Percentiles rank a stretch among this genome's conserved stretches.
Evolutionary conservation across 2,888 invertebrate genomes (phyloP).

Genomic region (Tenthredo livida): DNA sequence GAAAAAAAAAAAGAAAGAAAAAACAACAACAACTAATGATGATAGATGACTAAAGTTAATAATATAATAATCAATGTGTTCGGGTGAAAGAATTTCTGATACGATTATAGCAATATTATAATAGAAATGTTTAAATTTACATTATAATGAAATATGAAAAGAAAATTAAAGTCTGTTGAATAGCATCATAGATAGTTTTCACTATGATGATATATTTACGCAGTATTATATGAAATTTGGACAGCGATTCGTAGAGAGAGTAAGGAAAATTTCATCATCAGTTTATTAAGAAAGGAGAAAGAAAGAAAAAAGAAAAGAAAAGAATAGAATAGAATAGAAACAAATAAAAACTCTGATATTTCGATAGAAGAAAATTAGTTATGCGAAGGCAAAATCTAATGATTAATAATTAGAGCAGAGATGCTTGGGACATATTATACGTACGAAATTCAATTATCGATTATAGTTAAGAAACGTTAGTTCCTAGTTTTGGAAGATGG

Average conservation of each 20-base stretch:
- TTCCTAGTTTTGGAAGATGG: constrained; percentile 70
- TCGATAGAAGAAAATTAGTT: background rate
- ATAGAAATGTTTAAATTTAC: constrained; percentile 55
- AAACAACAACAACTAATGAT: constrained; percentile 2
- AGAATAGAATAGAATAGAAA: background rate
- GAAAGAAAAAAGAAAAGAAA: constrained; percentile 41
- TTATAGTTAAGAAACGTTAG: constrained; percentile 65
- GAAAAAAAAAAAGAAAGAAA: background rate
- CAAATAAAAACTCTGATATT: background rate
- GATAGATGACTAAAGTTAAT: constrained; percentile 61
- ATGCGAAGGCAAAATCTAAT: constrained; percentile 19
- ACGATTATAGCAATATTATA: constrained; percentile 68
- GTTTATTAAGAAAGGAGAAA: constrained; percentile 37
- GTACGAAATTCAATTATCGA: constrained; percentile 54
- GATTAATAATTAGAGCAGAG: background rate
- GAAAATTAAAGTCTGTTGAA: constrained; percentile 62
- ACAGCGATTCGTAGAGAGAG: constrained; percentile 45
- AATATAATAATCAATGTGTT: constrained; percentile 62
- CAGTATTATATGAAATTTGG: constrained; percentile 65
- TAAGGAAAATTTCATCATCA: constrained; percentile 30
- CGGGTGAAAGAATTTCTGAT: constrained; percentile 64
- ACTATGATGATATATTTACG: constrained; percentile 65
- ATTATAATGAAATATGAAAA: constrained; percentile 14
- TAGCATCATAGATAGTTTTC: constrained; percentile 62
- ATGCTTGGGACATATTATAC: background rate